Conservation (phyloP, 2,797 vertebrate genomes). For the Podargus strigoides region DNA sequence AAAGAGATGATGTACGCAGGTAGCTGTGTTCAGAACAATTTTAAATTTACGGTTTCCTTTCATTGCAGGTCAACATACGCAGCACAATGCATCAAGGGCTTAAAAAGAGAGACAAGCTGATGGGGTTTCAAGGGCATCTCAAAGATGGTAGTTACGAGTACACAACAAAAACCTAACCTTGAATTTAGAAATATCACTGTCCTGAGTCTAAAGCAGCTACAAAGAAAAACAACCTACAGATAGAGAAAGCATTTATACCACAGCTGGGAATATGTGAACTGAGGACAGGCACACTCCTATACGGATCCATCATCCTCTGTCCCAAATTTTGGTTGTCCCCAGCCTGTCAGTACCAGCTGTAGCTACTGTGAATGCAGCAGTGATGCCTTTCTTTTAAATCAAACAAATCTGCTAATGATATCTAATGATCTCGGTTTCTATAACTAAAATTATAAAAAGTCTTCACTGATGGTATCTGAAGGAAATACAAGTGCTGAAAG, state of each 20-base stretch:
- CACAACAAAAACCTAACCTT: background rate
- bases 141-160: background rate
- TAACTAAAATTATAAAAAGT: background rate
- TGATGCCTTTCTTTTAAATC: background rate
- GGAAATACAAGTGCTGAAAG: background rate
- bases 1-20: background rate
- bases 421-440: background rate
- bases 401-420: background rate
- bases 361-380: background rate
- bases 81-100: background rate
- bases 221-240: rapidly evolving
- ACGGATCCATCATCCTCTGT: background rate
- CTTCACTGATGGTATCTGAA: background rate
- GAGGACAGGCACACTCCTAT: rapidly evolving
- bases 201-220: background rate
- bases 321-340: background rate
- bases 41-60: background rate
- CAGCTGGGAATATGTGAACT: background rate
- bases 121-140: background rate
- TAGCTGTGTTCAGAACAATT: background rate
- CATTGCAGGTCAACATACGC: background rate
- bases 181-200: background rate
- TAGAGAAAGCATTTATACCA: background rate
- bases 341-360: background rate
- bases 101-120: background rate